Evolutionary conservation across 2,888 invertebrate species (phyloP).

Genomic region (Sarcophaga subvicina): DNA sequence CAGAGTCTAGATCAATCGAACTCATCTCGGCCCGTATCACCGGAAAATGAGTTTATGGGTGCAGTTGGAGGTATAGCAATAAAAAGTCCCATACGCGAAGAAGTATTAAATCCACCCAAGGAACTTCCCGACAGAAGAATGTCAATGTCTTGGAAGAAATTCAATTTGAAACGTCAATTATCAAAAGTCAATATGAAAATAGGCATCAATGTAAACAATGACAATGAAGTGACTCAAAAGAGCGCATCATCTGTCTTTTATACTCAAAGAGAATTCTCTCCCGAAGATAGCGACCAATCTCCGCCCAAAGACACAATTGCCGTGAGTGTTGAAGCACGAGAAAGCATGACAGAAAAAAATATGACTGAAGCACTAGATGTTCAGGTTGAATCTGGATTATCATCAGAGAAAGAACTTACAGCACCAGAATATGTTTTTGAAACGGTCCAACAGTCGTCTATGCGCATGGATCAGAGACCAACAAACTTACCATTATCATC

Average conservation of each 20-base stretch:
- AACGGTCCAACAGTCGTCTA: conserved; percentile 66
- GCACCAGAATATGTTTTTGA: conserved; percentile 41
- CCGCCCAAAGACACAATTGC: conserved; percentile 65
- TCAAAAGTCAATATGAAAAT: conserved; percentile 87
- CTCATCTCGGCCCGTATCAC: conserved; percentile 83
- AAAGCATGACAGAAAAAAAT: conserved; percentile 65
- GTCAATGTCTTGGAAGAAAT: conserved; percentile 88
- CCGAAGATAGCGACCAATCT: conserved; percentile 72
- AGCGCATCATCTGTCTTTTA: conserved; percentile 80
- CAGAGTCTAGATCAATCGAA: conserved; percentile 72
- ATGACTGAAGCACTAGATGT: conserved; percentile 52
- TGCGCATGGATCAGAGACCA: conserved; percentile 83
- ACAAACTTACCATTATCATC: conserved; percentile 85
- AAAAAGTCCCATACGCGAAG: conserved; percentile 70
- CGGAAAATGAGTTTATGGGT: conserved; percentile 79
- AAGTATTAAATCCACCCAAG: conserved; percentile 73
- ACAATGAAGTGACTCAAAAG: conserved; percentile 82
- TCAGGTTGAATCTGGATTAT: conserved; percentile 4
- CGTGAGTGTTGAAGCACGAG: conserved; percentile 71
- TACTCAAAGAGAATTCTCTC: conserved; percentile 76
- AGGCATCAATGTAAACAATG: conserved; percentile 76
- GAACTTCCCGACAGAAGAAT: conserved; percentile 84
- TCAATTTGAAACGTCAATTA: conserved; percentile 91
- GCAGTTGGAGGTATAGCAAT: conserved; percentile 55
- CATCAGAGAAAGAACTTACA: conserved; percentile 6